Base-by-base conservation (phyloP, 2,797 vertebrate genomes). In the Merluccius polli region DNA sequence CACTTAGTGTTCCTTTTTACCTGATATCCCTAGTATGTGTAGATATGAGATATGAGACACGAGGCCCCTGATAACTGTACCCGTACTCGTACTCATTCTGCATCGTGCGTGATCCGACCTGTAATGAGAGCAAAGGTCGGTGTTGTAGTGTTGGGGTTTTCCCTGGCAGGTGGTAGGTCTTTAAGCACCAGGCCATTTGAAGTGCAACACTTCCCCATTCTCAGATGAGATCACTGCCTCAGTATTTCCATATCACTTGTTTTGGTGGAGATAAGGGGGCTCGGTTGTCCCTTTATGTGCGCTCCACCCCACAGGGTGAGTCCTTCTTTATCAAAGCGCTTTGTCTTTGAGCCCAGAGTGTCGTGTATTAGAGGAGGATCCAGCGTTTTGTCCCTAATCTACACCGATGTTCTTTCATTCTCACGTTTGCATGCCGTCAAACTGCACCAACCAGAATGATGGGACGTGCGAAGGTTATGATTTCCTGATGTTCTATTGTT, bases 101-200 rank as follows among this genome's bases (percentile, higher is more conserved):
- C 38, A 3, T 41, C 11, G 13, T 41, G 38, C 38, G 38, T 41
- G 38, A 48, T 18, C 3, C 44, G 18, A 6, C 18, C 44, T 48
- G 44, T 48, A 48, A 48, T 3, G 15, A 48, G 44, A 48, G 44
- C 18, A 48, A 48, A 48, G 44, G 44, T 48, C 4, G 44, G 44
- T 7, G 44, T 21, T 4, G 44, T 48, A 4, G 44, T 48, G 44
- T 48, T 18, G 44, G 18, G 18, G 44, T 48, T 48, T 48, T 18
- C 44, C 44, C 44, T 48, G 44, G 44, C 44, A 48, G 44, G 44
- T 48, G 44, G 44, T 48, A 48, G 63, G 63, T 27, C 63, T 24
- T 89, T 85, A n/a, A 76, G 77, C 86, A 87, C 78, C 89, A 89
- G 86, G 68, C 79, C 89, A n/a, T 91, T 92, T 91, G 88, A 92